phyloP scores from a whole-genome alignment of 2,888 invertebrate species.

The Thera britannica region DNA sequence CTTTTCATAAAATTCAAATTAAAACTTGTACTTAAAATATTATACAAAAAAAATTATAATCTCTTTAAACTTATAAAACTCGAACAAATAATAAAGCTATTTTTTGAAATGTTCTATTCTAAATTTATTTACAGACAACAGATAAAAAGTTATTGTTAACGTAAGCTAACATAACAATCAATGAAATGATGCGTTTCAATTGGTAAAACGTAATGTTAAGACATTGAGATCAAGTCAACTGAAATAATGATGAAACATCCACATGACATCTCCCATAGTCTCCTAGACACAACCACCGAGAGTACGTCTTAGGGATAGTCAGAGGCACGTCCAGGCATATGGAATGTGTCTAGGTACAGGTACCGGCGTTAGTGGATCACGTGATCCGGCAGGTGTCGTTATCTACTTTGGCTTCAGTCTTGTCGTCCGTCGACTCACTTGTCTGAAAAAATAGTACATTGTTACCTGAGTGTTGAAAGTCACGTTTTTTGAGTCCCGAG shows the following conservation, averaged over 20 bases:
- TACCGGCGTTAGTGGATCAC: background rate
- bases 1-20: background rate
- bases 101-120: too few relatives aligned
- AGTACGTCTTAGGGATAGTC: background rate
- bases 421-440: conserved; percentile 10
- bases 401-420: conserved; percentile 10
- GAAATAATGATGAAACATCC: background rate
- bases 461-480: too few relatives aligned
- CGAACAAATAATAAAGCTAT: background rate
- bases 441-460: conserved; percentile 7
- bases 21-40: background rate
- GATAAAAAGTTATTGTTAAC: background rate
- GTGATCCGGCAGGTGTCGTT: conserved; percentile 27
- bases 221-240: background rate
- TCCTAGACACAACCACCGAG: too few relatives aligned
- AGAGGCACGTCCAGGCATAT: background rate
- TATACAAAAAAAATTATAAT: background rate
- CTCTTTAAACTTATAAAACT: background rate
- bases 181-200: too few relatives aligned
- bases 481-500: too few relatives aligned
- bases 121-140: too few relatives aligned
- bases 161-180: background rate
- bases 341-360: too few relatives aligned
- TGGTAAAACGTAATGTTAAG: too few relatives aligned
- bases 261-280: background rate